Percentiles rank a stretch among this genome's conserved stretches.
Evolutionary conservation across 1,140 invertebrate species (phyloP).

Genomic region (Archivesica marissinica): DNA sequence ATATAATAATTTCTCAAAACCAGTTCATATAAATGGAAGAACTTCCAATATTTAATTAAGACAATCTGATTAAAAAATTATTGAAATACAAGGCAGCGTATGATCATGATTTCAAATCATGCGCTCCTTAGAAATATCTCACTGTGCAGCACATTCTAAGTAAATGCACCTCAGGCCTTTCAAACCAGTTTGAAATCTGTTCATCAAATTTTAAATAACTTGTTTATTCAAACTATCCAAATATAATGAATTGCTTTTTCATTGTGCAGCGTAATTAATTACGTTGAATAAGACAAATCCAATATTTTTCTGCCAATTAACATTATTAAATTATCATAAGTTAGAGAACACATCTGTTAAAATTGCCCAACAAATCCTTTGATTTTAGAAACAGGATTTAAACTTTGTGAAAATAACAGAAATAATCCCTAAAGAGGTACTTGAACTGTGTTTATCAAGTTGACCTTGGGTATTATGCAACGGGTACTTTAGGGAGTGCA

Average conservation of each 20-base stretch:
- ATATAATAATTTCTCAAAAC: no score
- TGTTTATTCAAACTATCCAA: background rate
- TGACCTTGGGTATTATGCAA: background rate
- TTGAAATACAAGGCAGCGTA: no score
- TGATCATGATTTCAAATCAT: no score
- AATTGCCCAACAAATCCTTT: background rate
- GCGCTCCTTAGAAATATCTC: no score
- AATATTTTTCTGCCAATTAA: constrained; percentile 25
- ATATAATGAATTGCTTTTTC: background rate
- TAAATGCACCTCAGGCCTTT: background rate
- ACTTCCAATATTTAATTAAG: no score
- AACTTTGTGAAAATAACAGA: constrained; percentile 5
- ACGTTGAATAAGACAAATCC: constrained; percentile 20
- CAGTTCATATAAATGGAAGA: no score
- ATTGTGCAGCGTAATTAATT: background rate
- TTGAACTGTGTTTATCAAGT: background rate
- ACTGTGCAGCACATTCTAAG: background rate
- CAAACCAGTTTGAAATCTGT: background rate
- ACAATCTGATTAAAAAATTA: no score
- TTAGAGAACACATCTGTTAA: constrained; percentile 41
- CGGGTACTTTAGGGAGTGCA: background rate
- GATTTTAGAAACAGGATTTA: constrained; percentile 33
- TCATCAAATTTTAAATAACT: constrained; percentile 8
- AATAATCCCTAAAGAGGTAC: constrained; percentile 12
- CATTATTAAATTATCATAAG: constrained; percentile 28